Conservation (phyloP, 2,113 vertebrate genomes). For the Xenopus borealis region DNA sequence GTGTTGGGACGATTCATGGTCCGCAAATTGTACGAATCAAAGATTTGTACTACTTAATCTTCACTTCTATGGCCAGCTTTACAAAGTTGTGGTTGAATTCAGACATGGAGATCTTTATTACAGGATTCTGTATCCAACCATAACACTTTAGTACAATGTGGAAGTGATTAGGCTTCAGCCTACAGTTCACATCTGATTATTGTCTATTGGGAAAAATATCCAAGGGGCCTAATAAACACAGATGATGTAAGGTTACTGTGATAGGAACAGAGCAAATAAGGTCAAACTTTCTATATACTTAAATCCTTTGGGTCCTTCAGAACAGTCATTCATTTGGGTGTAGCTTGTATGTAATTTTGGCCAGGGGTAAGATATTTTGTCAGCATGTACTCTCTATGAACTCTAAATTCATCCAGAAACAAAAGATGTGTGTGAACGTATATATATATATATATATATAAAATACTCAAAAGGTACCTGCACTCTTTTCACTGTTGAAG, state of each 20-base stretch:
- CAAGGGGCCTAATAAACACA: slow-evolving; percentile 56
- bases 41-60: too few species aligned
- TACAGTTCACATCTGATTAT: slow-evolving; percentile 51
- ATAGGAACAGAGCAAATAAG: slow-evolving; percentile 47
- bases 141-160: not conserved
- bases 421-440: too few species aligned
- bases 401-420: slow-evolving; percentile 54
- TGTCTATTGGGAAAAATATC: slow-evolving; percentile 43
- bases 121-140: too few species aligned
- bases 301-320: slow-evolving; percentile 23
- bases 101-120: too few species aligned
- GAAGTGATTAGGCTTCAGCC: slow-evolving; percentile 51
- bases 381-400: slow-evolving; percentile 56
- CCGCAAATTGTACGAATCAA: too few species aligned
- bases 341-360: slow-evolving; percentile 45
- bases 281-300: slow-evolving; percentile 48
- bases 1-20: too few species aligned
- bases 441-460: too few species aligned
- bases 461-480: too few species aligned
- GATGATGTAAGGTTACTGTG: slow-evolving; percentile 56
- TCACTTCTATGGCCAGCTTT: too few species aligned
- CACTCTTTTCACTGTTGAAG: too few species aligned
- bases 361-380: slow-evolving; percentile 41
- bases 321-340: slow-evolving; percentile 31
- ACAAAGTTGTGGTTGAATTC: too few species aligned